A percentile compares a stretch with the other conserved stretches of the same genome.
Evolutionary conservation across 1,140 invertebrate species (phyloP).

Genomic region (Caenorhabditis latens): DNA sequence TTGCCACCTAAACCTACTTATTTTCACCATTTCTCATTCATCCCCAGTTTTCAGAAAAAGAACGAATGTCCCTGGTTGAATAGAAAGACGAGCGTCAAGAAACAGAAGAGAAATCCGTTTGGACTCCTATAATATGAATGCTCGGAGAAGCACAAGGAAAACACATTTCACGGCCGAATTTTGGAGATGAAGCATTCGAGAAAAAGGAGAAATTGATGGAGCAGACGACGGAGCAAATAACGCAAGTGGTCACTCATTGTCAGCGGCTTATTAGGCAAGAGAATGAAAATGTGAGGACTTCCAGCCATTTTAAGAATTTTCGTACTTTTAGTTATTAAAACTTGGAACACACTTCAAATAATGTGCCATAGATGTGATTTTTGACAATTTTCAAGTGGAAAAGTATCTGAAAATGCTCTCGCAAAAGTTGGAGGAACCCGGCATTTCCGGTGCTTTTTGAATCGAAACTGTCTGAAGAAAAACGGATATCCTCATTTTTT

Average conservation of each 20-base stretch:
- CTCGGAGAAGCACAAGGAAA: constrained; percentile 59
- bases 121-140: constrained; percentile 63
- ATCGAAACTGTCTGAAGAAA: no score
- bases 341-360: no score
- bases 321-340: no score
- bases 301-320: neutral
- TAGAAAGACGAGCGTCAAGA: constrained; percentile 42
- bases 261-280: constrained; percentile 60
- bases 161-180: constrained; percentile 65
- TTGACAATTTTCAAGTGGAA: no score
- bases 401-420: no score
- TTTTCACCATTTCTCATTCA: no score
- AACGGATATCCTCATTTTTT: no score
- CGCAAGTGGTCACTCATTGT: constrained; percentile 64
- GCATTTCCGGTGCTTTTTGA: no score
- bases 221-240: constrained; percentile 59
- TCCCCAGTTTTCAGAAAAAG: constrained; percentile 55
- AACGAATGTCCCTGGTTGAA: constrained; percentile 58
- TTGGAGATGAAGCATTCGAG: constrained; percentile 66
- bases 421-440: no score
- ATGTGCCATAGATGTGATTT: no score
- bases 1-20: neutral
- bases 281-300: neutral
- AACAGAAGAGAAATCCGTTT: constrained; percentile 44
- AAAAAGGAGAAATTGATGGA: constrained; percentile 64